Percentiles rank a stretch among this genome's conserved stretches.
phyloP scores from a whole-genome alignment of 2,113 vertebrate genomes.

The Dipodomys stephensi region DNA sequence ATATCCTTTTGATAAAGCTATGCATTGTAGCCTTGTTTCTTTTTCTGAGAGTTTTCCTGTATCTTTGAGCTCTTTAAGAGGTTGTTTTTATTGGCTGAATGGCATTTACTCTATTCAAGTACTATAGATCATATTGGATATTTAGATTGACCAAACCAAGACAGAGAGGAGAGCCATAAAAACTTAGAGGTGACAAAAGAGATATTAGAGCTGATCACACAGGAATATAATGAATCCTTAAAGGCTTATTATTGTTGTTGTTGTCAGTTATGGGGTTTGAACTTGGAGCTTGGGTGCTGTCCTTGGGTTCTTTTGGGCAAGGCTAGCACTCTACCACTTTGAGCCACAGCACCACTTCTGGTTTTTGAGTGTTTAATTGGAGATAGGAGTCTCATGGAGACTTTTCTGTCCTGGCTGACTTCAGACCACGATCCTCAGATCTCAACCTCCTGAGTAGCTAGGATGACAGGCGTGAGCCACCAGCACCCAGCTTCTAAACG shows the following conservation, averaged over 20 bases:
- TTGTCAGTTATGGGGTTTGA: no score
- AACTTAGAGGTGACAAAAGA: conserved; percentile 16
- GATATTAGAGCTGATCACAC: neutral
- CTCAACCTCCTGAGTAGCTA: no score
- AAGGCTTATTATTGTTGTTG: neutral
- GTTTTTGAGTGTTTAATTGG: no score
- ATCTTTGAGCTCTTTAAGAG: conserved; percentile 5
- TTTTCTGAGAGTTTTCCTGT: neutral
- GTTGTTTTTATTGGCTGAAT: conserved; percentile 39
- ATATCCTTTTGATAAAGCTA: neutral
- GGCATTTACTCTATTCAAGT: neutral
- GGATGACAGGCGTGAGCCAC: no score
- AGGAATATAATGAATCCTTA: neutral
- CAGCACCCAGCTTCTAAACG: no score
- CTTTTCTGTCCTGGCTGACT: no score
- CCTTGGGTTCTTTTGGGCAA: no score
- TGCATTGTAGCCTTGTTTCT: neutral
- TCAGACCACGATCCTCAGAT: no score
- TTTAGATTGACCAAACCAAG: neutral
- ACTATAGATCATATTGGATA: neutral
- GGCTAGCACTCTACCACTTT: no score
- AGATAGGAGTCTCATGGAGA: no score
- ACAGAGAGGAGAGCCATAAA: neutral
- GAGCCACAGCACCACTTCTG: no score
- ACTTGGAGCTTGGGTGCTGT: no score